Evolutionary conservation across 92 coral and sea anemone species (phyloP), one percentile per base, ranked within the genome.

Genomic region (Paramuricea clavata): DNA sequence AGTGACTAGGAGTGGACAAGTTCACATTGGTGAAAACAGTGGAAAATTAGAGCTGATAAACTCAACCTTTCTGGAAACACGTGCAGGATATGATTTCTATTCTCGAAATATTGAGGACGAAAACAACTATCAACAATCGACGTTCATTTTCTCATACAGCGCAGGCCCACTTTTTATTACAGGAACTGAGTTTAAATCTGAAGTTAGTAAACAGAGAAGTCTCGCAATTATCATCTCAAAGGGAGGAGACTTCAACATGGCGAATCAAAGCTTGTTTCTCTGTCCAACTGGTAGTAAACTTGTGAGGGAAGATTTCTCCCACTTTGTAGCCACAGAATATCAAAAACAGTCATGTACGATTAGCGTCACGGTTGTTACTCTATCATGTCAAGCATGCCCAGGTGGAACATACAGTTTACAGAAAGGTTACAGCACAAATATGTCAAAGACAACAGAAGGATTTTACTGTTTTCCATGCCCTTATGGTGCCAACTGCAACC

Each of bases 241-340:
- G 16, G 47, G 89, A 17, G 91, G 90, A 10, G 34, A 65, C 21
- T 41, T 91, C 2, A 32, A 30, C 16, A 49, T 81, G 13, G 92
- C 84, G n/a, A 69, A 25, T 39, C 34, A 67, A 1, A 77, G 92
- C 0, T 33, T 75, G 6, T 15, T 91, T 5, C 49, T 28, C 36
- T 92, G 94, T 67, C 81, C 94, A 47, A 68, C 83, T 11, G 93
- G 93, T 13, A 93, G 94, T 70, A 65, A 77, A 76, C 60, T 91
- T 32, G 56, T 81, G 2, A 74, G 91, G 22, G 91, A 86, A 50
- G 81, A 93, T 47, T 47, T 47, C 17, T 47, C 52, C 12, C 52
- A 47, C 52, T 47, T 47, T 47, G 52, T 47, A 47, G 10, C 52
- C 16, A 47, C 52, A 5, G 52, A 47, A 47, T 47, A 47, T 47